These are phyloP conservation scores for Agriopis marginaria DNA, from an alignment of 2,888 invertebrate genomes.

Conservation along the genomic window DNA sequence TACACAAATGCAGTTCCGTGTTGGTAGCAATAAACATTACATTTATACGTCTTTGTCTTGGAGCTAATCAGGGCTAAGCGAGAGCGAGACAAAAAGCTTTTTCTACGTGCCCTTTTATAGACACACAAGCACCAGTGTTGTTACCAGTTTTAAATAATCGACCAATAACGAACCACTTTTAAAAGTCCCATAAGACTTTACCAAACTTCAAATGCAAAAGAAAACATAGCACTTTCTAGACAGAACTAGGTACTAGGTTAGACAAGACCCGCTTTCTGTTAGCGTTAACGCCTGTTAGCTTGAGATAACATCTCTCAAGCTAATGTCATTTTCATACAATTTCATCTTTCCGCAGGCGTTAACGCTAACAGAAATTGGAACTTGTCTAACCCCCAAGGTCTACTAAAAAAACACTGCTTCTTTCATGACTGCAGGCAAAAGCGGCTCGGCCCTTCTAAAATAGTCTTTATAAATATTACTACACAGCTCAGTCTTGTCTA, in stretches of 20 bases:
- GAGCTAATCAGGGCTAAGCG: no score
- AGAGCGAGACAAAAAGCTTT: no score
- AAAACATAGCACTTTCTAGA: slow-evolving; percentile 3
- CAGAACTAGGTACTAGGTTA: no score
- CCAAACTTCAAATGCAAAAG: slow-evolving; percentile 18
- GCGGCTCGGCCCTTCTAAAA: slow-evolving; percentile 22
- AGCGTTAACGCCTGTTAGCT: no score
- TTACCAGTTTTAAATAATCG: slow-evolving; percentile 1
- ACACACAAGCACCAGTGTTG: neutral
- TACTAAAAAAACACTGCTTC: slow-evolving; percentile 2
- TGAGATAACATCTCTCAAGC: no score
- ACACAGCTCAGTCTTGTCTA: slow-evolving; percentile 69
- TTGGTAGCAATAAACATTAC: neutral
- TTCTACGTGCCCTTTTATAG: no score
- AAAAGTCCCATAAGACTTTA: slow-evolving; percentile 4
- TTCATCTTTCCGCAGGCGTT: no score
- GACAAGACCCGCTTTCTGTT: no score
- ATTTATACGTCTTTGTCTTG: neutral
- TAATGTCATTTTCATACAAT: no score
- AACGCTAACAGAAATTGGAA: no score
- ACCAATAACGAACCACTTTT: slow-evolving; percentile 37
- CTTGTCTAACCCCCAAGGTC: no score
- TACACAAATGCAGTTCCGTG: neutral
- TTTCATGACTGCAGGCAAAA: slow-evolving; percentile 33
- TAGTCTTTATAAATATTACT: slow-evolving; percentile 59